Base-by-base conservation (phyloP, 2,888 invertebrate genomes). In the Callinectes sapidus region DNA sequence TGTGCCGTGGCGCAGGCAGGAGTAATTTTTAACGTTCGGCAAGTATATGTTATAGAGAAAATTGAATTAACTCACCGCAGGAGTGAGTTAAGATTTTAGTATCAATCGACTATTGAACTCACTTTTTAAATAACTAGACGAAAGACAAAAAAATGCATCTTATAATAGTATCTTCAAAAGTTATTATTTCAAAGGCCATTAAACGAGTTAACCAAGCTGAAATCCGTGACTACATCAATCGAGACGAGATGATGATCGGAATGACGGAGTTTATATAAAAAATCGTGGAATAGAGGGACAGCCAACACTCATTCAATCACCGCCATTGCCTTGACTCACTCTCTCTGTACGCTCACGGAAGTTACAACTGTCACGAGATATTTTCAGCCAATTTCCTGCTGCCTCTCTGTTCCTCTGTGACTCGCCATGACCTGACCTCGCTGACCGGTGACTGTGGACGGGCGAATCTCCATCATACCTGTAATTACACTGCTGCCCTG, bases 381-480 rank as follows among this genome's bases (percentile, higher is more conserved):
- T 55, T 55, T 88, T 88, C 35, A 18, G 16, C 81, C 35, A 35
- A 35, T 35, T 81, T 81, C 81, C 16, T 35, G 48, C 48, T 48
- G 6, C 48, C 39, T 48, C 48, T 48, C 48, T 48, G 35, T 2
- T 35, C 18, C 81, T 81, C 35, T 35, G 81, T 81, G 35, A 81
- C 35, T 13, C 28, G 81, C 35, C 81, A 32, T 35, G 81, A 81
- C 81, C 81, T 35, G 81, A 35, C 81, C 81, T 81, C 35, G 5
- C 35, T 81, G 81, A 35, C 81, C 16, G 32, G 81, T 81, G 81
- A 35, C 81, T 32, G 81, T 32, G 32, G 81, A 2, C 5, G n/a
- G 81, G 13, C 5, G n/a, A 35, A 35, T 32, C 35, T 81, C 32
- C 81, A 81, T 81, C 81, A 81, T 81, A 81, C 81, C 81, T 81